Evolutionary conservation across 1,140 invertebrate genomes (phyloP).

Genomic region (Drosophila ananassae): DNA sequence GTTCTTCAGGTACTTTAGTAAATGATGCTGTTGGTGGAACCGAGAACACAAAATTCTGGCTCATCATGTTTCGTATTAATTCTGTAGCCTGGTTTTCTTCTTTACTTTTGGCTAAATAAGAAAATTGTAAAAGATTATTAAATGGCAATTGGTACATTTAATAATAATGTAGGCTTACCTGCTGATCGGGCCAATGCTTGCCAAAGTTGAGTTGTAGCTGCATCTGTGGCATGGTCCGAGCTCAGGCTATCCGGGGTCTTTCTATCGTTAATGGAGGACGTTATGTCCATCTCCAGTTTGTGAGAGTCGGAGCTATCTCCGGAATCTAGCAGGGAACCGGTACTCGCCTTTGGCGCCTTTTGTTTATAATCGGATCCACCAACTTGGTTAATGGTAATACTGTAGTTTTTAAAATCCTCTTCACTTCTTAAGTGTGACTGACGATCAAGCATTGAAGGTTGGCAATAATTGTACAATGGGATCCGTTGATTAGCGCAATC

Average conservation of each 20-base stretch:
- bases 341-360: slow-evolving; percentile 43
- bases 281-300: slow-evolving; percentile 81
- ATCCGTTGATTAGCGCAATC: slow-evolving; percentile 56
- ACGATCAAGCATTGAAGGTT: slow-evolving; percentile 60
- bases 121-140: neutral
- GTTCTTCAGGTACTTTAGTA: slow-evolving; percentile 78
- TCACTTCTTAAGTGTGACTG: slow-evolving; percentile 51
- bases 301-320: slow-evolving; percentile 80
- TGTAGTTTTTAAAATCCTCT: slow-evolving; percentile 61
- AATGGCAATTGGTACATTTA: neutral
- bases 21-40: slow-evolving; percentile 84
- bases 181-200: slow-evolving; percentile 85
- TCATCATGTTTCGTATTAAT: slow-evolving; percentile 89
- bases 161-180: slow-evolving; percentile 80
- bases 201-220: slow-evolving; percentile 86
- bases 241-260: slow-evolving; percentile 85
- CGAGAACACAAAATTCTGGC: slow-evolving; percentile 89
- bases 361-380: slow-evolving; percentile 49
- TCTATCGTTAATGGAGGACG: slow-evolving; percentile 66
- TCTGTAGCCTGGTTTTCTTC: slow-evolving; percentile 89
- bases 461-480: slow-evolving; percentile 50
- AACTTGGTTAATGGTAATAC: slow-evolving; percentile 65
- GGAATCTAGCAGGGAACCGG: slow-evolving; percentile 54
- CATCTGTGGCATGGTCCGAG: slow-evolving; percentile 85
- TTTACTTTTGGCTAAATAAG: slow-evolving; percentile 62